These are phyloP conservation scores for Candidula unifasciata DNA, from an alignment of 2,888 invertebrate species.

Conservation along the genomic window DNA sequence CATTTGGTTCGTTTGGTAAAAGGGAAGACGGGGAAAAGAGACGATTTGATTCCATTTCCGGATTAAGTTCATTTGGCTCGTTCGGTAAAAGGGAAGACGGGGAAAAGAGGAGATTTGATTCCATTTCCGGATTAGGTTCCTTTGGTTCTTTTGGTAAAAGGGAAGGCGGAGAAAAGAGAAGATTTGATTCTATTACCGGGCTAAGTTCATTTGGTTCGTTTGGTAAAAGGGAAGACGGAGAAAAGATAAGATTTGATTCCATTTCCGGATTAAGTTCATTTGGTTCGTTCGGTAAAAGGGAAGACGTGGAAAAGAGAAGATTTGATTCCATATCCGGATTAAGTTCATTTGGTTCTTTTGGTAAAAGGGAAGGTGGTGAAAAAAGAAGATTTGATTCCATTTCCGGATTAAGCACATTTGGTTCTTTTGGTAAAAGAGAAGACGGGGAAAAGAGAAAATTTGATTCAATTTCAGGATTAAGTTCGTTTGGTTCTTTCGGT, in stretches of 20 bases:
- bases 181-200: conserved; percentile 29
- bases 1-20: conserved; percentile 6
- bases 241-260: conserved; percentile 15
- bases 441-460: conserved; percentile 16
- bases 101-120: no score
- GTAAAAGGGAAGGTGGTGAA: conserved; percentile 1
- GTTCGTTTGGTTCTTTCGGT: conserved; percentile 7
- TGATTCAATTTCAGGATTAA: conserved; percentile 13
- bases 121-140: background rate
- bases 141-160: conserved; percentile 5
- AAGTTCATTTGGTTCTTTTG: conserved; percentile 17
- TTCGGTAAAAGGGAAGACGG: conserved; percentile 16
- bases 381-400: conserved; percentile 26
- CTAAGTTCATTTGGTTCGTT: conserved; percentile 7
- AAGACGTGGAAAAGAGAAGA: background rate
- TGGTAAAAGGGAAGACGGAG: conserved; percentile 34
- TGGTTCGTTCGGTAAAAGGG: conserved; percentile 13
- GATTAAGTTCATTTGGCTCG: no score
- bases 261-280: conserved; percentile 11
- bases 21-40: background rate
- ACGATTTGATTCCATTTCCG: conserved; percentile 8
- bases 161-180: background rate
- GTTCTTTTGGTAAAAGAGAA: conserved; percentile 5
- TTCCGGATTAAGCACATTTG: background rate
- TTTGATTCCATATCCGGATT: conserved; percentile 16